Evolutionary conservation across 2,888 invertebrate genomes (phyloP).

Genomic region (Ernsta delagoae): DNA sequence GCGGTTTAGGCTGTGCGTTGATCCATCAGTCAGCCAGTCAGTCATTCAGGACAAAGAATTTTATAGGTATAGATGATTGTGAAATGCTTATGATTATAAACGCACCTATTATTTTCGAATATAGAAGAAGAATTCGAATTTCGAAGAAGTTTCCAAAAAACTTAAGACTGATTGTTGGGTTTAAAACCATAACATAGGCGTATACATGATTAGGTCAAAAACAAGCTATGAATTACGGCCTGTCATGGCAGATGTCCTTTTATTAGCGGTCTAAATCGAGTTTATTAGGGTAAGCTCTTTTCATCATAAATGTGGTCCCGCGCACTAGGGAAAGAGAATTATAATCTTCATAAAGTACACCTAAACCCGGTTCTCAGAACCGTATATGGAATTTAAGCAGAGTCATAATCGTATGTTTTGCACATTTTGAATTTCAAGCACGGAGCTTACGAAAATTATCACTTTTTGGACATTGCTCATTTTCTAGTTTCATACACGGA

Average conservation of each 20-base stretch:
- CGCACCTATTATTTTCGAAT: no score
- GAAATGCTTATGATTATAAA: no score
- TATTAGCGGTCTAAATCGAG: slow-evolving; percentile 18
- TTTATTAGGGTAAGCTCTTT: slow-evolving; percentile 19
- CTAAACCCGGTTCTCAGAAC: slow-evolving; percentile 16
- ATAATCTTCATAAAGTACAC: slow-evolving; percentile 34
- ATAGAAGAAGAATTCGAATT: no score
- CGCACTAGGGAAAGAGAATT: slow-evolving; percentile 21
- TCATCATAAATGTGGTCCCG: slow-evolving; percentile 22
- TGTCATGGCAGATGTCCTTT: slow-evolving; percentile 13
- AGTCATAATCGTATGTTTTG: slow-evolving; percentile 22
- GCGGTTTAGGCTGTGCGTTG: no score
- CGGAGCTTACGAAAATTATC: not conserved
- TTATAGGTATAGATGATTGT: no score
- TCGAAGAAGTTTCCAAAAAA: no score
- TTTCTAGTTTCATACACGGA: no score
- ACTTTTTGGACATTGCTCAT: not conserved
- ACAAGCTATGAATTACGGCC: not conserved
- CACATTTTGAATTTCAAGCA: slow-evolving; percentile 17
- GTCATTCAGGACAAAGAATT: no score
- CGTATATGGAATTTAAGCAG: slow-evolving; percentile 28
- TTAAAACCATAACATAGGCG: no score
- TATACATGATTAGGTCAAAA: not conserved
- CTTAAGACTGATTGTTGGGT: no score
- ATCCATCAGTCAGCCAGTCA: no score